These are phyloP conservation scores for Endomychus coccineus DNA, from an alignment of 2,888 invertebrate species.

Conservation along the genomic window DNA sequence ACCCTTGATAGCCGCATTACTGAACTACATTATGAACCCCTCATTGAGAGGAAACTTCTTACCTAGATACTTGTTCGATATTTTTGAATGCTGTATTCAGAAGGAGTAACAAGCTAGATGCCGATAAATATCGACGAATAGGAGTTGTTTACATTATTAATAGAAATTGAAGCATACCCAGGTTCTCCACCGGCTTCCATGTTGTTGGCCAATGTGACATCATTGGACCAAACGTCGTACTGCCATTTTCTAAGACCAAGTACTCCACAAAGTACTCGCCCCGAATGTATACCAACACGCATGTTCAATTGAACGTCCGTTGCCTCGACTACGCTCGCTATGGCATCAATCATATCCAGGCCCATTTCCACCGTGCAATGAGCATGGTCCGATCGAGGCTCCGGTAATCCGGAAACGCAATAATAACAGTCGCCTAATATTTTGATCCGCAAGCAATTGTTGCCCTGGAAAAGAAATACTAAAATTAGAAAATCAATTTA, in stretches of 20 bases:
- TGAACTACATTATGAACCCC: too few relatives aligned
- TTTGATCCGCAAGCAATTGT: conserved; percentile 75
- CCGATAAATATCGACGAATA: too few relatives aligned
- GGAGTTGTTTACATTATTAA: too few relatives aligned
- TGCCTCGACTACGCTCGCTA: conserved; percentile 81
- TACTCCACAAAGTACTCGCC: conserved; percentile 83
- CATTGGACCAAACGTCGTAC: conserved; percentile 91
- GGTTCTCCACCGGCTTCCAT: conserved; percentile 89
- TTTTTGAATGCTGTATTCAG: too few relatives aligned
- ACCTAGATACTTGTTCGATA: too few relatives aligned
- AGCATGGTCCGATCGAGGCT: conserved; percentile 85
- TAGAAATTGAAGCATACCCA: conserved; percentile 50
- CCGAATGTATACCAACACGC: conserved; percentile 89
- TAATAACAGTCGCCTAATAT: conserved; percentile 91
- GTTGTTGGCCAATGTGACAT: conserved; percentile 82
- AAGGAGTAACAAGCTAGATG: too few relatives aligned
- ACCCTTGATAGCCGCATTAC: too few relatives aligned
- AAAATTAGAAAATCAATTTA: too few relatives aligned
- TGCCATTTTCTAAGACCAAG: conserved; percentile 88
- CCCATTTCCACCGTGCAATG: conserved; percentile 87
- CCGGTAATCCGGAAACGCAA: conserved; percentile 86
- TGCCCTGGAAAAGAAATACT: conserved; percentile 57
- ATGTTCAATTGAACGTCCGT: conserved; percentile 89
- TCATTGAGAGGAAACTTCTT: too few relatives aligned
- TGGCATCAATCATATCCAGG: conserved; percentile 78